A percentile compares a stretch with the other conserved stretches of the same genome.
Conservation (phyloP, 1,140 invertebrate species). For the Teleogryllus occipitalis region DNA sequence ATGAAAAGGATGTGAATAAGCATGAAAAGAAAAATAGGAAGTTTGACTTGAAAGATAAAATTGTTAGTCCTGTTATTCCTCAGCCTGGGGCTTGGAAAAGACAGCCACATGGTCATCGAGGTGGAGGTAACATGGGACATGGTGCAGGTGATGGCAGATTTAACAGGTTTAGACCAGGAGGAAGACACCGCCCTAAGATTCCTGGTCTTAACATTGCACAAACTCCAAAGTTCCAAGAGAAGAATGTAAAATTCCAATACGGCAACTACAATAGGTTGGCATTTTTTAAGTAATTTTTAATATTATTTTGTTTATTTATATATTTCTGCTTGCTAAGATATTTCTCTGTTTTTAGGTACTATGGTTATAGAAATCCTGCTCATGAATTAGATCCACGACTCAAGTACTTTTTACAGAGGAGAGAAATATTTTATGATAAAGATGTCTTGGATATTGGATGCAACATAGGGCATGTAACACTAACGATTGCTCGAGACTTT, state of each 20-base stretch:
- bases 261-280: slow-evolving; percentile 86
- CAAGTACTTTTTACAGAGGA: slow-evolving; percentile 63
- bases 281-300: slow-evolving; percentile 2
- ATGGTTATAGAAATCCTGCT: slow-evolving; percentile 83
- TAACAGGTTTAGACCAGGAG: slow-evolving; percentile 2
- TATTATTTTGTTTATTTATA: background rate
- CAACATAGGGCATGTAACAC: slow-evolving; percentile 90
- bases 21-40: slow-evolving; percentile 35
- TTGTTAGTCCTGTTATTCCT: slow-evolving; percentile 84
- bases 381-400: slow-evolving; percentile 74
- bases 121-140: slow-evolving; percentile 16
- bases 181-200: background rate
- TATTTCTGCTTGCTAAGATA: background rate
- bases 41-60: slow-evolving; percentile 70
- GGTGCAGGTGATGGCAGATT: slow-evolving; percentile 25
- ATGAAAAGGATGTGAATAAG: slow-evolving; percentile 4
- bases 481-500: slow-evolving; percentile 71
- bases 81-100: slow-evolving; percentile 72
- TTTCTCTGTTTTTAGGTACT: slow-evolving; percentile 56
- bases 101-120: slow-evolving; percentile 35
- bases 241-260: slow-evolving; percentile 75
- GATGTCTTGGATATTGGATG: slow-evolving; percentile 96
- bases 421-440: slow-evolving; percentile 80
- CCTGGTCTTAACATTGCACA: slow-evolving; percentile 20
- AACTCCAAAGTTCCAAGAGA: slow-evolving; percentile 61